Base-by-base conservation (phyloP, 2,888 invertebrate species). In the Eucriotettix oculatus region DNA sequence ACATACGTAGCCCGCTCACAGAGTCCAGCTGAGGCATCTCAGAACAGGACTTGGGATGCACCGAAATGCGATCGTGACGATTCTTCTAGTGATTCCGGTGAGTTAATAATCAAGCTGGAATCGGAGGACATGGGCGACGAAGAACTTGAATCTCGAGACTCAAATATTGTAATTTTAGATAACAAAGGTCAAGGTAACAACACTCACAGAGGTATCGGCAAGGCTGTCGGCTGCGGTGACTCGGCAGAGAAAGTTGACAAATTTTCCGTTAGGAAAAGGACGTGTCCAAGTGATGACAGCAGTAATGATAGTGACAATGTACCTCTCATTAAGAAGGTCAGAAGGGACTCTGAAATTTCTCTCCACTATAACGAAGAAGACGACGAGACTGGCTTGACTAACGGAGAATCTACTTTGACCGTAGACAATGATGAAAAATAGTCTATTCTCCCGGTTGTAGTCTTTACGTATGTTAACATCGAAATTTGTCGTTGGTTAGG, bases 361-460 rank as follows among this genome's bases (percentile, higher is more conserved):
- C 78, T 85, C 62, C 85, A 86, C 73, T 86, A 85, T 73, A 84
- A 85, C 70, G 86, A 63, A 29, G 64, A 86, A 66, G 85, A 85
- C 66, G 82, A 85, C 57, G 80, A 84, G n/a, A 79, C 85, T 68
- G 81, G 84, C 63, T 76, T 82, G 66, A 78, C 83, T 66, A 86
- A 86, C 72, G 85, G 85, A 63, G 85, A 84, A 73, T 58, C 62
- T 48, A 29, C 29, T 29, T 29, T 29, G 29, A 29, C 7, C 7
- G 29, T 7, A 29, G 29, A 29, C 29, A 29, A 29, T 29, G 29
- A 29, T 29, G 29, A 29, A 29, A 29, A 29, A 29, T 29, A 29
- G 29, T 29, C 29, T 29, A 29, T 29, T 29, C 29, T 7, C 29
- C 7, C 7, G 29, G 29, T 29, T 29, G 29, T 29, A 29, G 29